phyloP scores from a whole-genome alignment of 1,140 invertebrate species.

The Papilio machaon region DNA sequence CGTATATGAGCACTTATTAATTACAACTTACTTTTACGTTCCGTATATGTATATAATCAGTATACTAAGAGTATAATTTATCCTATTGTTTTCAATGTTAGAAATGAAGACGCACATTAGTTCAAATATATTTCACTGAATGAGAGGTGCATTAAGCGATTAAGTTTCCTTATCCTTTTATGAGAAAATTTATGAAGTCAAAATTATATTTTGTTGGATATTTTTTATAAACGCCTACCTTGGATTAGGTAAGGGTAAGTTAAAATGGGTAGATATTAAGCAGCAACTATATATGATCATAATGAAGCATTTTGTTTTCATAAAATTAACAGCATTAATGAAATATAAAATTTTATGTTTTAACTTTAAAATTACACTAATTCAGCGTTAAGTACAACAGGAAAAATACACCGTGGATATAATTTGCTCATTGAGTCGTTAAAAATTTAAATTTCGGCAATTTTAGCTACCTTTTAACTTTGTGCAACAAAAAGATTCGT shows the following conservation, averaged over 20 bases:
- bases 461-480: slow-evolving; percentile 36
- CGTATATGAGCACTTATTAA: background rate
- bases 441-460: slow-evolving; percentile 23
- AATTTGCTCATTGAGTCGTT: background rate
- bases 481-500: background rate
- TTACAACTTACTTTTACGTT: background rate
- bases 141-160: background rate
- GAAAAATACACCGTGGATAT: slow-evolving; percentile 14
- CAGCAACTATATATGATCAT: background rate
- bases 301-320: background rate
- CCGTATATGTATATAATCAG: background rate
- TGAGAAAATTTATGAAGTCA: background rate
- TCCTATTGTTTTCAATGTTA: background rate
- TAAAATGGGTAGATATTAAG: background rate
- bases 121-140: background rate
- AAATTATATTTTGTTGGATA: background rate
- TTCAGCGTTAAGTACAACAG: background rate
- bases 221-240: background rate
- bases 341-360: too few relatives aligned
- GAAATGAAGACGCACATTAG: background rate
- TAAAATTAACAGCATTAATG: too few relatives aligned
- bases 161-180: background rate
- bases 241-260: background rate
- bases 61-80: background rate
- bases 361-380: background rate